Evolutionary conservation across 2,797 vertebrate genomes (phyloP).

Genomic region (Cercopithecus petaurista): DNA sequence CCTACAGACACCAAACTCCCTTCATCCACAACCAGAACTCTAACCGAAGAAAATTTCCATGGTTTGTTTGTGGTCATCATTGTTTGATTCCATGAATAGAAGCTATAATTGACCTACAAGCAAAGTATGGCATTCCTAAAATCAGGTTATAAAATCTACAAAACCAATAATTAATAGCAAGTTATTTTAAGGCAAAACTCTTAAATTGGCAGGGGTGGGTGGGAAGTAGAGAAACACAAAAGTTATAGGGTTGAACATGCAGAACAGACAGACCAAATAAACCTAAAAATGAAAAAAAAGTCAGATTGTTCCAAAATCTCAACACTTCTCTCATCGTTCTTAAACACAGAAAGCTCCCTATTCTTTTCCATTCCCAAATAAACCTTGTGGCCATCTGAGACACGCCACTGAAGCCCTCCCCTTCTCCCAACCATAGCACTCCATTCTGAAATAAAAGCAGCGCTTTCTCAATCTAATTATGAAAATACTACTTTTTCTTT

Average conservation of each 20-base stretch:
- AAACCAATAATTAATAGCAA: background rate
- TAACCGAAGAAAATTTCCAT: constrained; percentile 89
- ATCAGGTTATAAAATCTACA: background rate
- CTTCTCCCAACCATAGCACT: background rate
- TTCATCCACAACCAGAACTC: constrained; percentile 90
- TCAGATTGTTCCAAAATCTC: background rate
- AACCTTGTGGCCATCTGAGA: background rate
- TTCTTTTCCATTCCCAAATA: background rate
- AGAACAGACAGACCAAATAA: background rate
- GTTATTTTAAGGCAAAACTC: constrained; percentile 41
- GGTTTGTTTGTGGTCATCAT: background rate
- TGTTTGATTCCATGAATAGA: constrained; percentile 75
- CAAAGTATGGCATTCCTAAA: constrained; percentile 17
- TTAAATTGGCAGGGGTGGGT: background rate
- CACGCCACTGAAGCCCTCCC: background rate
- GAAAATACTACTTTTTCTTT: constrained; percentile 15
- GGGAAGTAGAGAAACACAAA: background rate
- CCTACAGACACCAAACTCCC: constrained; percentile 90
- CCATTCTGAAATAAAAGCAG: background rate
- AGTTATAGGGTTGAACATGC: background rate
- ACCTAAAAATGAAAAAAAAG: background rate
- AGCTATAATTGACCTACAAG: constrained; percentile 88
- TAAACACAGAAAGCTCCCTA: background rate
- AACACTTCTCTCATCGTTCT: background rate
- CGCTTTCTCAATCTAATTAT: background rate